Percentiles rank a stretch among this genome's conserved stretches.
phyloP scores from a whole-genome alignment of 2,797 vertebrate genomes.

The Gymnodraco acuticeps region DNA sequence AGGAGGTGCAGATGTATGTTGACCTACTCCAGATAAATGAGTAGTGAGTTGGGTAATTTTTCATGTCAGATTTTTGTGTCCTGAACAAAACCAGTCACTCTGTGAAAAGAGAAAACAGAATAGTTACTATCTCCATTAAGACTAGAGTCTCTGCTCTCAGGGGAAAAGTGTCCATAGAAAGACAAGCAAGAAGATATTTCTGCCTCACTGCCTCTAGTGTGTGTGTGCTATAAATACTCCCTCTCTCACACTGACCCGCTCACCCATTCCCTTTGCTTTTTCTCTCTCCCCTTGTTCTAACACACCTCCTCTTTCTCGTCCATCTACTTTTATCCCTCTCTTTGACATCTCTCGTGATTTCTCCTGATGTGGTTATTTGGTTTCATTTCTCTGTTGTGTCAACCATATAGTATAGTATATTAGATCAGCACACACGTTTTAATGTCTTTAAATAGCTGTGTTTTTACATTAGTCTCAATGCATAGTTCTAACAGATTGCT shows the following conservation, averaged over 20 bases:
- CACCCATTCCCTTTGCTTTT: conserved; percentile 41
- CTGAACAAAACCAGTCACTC: conserved; percentile 34
- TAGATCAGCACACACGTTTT: background rate
- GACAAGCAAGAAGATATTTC: conserved; percentile 72
- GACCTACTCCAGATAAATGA: conserved; percentile 9
- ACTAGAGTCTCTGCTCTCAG: conserved; percentile 57
- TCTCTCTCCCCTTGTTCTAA: conserved; percentile 9
- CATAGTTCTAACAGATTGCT: background rate
- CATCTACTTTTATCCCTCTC: conserved; percentile 32
- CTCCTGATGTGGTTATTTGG: background rate
- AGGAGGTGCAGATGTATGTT: background rate
- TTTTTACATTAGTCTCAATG: conserved; percentile 1
- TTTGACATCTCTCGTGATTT: conserved; percentile 6
- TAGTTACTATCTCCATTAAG: conserved; percentile 58
- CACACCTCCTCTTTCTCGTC: conserved; percentile 18
- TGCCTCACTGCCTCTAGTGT: conserved; percentile 65
- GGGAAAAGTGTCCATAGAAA: conserved; percentile 66
- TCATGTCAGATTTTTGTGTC: conserved; percentile 23
- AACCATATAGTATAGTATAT: background rate
- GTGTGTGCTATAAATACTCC: conserved; percentile 75
- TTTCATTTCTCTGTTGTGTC: conserved; percentile 11
- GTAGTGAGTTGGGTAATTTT: background rate
- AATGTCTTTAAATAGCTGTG: background rate
- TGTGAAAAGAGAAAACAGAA: conserved; percentile 41
- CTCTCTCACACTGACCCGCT: conserved; percentile 54